Conservation (phyloP, 2,113 vertebrate species). For the Phaethornis superciliosus region DNA sequence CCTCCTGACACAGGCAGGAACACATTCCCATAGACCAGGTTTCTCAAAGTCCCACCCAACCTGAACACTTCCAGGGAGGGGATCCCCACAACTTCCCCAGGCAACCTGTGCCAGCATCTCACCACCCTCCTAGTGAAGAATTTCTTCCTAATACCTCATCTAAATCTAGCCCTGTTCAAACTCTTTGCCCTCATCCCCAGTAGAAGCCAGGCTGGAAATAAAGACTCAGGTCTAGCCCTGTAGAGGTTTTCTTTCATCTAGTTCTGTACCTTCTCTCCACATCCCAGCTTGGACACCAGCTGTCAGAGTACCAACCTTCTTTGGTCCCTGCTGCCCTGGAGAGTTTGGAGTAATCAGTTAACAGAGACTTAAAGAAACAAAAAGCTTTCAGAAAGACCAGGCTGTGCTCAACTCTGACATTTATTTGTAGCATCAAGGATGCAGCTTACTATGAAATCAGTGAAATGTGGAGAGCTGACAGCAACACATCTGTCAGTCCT, state of each 20-base stretch:
- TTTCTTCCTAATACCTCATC: no score
- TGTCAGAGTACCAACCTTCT: neutral
- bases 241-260: neutral
- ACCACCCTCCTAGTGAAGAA: no score
- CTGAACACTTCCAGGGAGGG: no score
- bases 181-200: neutral
- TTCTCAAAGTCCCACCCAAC: no score
- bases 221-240: neutral
- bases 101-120: no score
- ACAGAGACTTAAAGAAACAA: neutral
- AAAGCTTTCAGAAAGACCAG: neutral
- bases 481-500: neutral
- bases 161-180: no score
- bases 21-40: no score
- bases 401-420: neutral
- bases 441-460: neutral
- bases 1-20: no score
- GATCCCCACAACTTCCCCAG: no score
- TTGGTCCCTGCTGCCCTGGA: neutral
- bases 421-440: neutral
- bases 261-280: neutral
- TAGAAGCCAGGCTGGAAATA: neutral
- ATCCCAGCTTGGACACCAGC: neutral
- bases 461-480: neutral
- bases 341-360: neutral